phyloP scores from a whole-genome alignment of 2,113 vertebrate genomes.

The Podiceps cristatus region DNA sequence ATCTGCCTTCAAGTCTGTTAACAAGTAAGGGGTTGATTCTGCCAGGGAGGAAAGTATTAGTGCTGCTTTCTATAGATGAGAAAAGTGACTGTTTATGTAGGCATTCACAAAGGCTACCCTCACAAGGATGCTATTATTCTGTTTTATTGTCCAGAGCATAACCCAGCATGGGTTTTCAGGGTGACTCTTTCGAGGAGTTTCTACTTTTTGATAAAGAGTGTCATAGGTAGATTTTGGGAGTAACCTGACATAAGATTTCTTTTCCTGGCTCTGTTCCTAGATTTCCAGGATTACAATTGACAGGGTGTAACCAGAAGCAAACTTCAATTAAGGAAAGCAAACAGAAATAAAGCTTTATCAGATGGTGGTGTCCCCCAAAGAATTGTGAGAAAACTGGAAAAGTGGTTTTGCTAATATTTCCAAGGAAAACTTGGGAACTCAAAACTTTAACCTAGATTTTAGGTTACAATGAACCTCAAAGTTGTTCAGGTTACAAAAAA shows the following conservation, averaged over 20 bases:
- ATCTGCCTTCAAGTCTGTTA: not conserved
- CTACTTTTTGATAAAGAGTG: not conserved
- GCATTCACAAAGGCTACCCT: not conserved
- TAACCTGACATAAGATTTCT: not conserved
- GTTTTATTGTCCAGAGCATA: not conserved
- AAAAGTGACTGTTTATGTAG: not conserved
- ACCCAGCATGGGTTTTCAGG: not conserved
- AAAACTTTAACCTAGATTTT: not conserved
- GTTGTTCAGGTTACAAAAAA: not conserved
- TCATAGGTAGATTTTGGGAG: not conserved
- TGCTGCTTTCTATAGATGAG: not conserved
- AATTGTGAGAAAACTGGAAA: not conserved
- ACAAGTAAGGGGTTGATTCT: not conserved
- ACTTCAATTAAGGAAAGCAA: conserved; percentile 9
- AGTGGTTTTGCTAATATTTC: not conserved
- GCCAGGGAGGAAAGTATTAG: not conserved
- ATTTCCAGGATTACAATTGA: conserved; percentile 19
- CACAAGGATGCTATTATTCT: not conserved
- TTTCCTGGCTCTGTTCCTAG: not conserved
- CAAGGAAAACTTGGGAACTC: not conserved
- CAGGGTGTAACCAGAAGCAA: not conserved
- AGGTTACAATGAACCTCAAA: not conserved
- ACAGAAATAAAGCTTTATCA: not conserved
- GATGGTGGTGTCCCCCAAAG: not conserved
- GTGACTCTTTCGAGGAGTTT: not conserved